phyloP scores from a whole-genome alignment of 1,140 invertebrate species.

The Conus betulinus region DNA sequence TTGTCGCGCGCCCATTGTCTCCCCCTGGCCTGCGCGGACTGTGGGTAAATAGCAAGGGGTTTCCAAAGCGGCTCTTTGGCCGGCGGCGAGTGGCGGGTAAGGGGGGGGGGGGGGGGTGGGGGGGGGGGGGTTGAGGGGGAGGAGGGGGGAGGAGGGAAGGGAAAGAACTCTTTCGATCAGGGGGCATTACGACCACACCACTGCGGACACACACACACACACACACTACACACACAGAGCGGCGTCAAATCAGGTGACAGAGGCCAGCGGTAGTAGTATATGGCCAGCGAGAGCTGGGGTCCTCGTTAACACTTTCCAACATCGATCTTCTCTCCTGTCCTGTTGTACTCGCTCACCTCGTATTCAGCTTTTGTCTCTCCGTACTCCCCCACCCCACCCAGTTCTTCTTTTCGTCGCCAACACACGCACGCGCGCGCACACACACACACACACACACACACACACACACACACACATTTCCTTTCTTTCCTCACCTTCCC shows the following conservation, averaged over 20 bases:
- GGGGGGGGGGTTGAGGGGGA: too few species aligned
- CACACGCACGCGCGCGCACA: too few species aligned
- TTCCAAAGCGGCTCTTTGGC: slow-evolving; percentile 3
- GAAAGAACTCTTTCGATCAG: too few species aligned
- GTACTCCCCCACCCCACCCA: not conserved
- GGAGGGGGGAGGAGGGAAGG: too few species aligned
- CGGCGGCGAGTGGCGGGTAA: not conserved
- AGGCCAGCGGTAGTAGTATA: not conserved
- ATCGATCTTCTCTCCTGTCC: slow-evolving; percentile 1
- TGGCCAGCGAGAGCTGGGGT: not conserved
- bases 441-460: too few species aligned
- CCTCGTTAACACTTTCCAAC: slow-evolving; percentile 10
- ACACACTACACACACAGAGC: too few species aligned
- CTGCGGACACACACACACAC: too few species aligned
- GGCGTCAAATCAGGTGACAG: not conserved
- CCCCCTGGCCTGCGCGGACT: not conserved
- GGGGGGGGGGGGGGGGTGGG: too few species aligned
- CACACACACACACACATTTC: not conserved
- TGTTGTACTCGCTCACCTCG: slow-evolving; percentile 11
- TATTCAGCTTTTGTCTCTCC: slow-evolving; percentile 4
- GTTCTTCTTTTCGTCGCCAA: not conserved
- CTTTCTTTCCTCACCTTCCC: not conserved
- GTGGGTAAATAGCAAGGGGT: slow-evolving; percentile 11
- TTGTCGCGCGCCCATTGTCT: slow-evolving; percentile 14
- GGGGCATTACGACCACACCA: too few species aligned